Evolutionary conservation across 2,888 invertebrate genomes (phyloP), one percentile per base, ranked within the genome.

Genomic region (Bellardia pandia): DNA sequence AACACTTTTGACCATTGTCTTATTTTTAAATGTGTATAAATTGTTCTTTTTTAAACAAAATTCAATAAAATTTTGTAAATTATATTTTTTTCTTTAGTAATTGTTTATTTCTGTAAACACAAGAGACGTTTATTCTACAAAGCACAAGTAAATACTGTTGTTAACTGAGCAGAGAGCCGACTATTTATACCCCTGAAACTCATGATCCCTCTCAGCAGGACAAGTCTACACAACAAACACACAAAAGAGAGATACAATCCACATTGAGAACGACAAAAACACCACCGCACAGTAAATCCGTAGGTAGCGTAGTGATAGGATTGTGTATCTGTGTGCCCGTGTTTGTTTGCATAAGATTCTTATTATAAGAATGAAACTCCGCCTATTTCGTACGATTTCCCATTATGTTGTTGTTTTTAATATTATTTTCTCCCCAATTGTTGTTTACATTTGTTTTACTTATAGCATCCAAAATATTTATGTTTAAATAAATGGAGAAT

Each of bases 1-100:
- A 88, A 92, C 91, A 90, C 90, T 91, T 91, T 92, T 91, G 79
- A 93, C 93, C 93, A 93, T 93, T 89, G 86, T 92, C 60, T 75
- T 60, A 16, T 60, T 33, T 82, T 87, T 81, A 75, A 78, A 9
- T 58, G 56, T 58, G 6, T 48, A 77, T 4, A 53, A 68, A 42
- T 48, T 75, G 23, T 71, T 62, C 75, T 45, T 74, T 78, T 77
- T 80, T 80, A 23, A 13, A 13, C 2, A 8, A 5, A 56, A 66
- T 69, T 83, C 23, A 13, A 11, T 3, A 6, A 5, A 56, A 66
- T 69, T 83, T 86, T 84, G 30, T 85, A 51, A 48, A 53, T 68
- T 74, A 78, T 83, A 3, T 75, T 84, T 71, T 48, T 56, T 71
- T 78, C 40, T 53, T n/a, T 68, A 40, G 14, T 62, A 9, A 48